Base-by-base conservation (phyloP, 2,113 vertebrate species). In the Ellobius talpinus region DNA sequence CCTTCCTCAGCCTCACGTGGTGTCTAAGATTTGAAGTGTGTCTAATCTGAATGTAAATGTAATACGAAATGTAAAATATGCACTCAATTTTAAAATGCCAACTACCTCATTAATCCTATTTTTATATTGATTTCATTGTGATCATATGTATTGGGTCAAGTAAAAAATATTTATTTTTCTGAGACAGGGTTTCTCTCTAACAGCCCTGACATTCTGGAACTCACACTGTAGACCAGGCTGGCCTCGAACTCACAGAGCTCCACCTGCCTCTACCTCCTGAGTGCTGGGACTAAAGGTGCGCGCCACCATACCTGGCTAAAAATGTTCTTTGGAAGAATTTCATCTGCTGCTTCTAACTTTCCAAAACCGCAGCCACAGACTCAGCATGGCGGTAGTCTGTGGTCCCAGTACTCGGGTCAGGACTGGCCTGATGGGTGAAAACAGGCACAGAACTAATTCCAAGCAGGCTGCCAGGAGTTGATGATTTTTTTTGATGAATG, bases 281-380 rank as follows among this genome's bases (percentile, higher is more conserved):
- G 72, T 24, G 72, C 72, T 74, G 72, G n/a, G n/a, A 74, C 23
- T 74, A 11, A 74, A 74, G 72, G 72, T 4, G 1, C 39, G 9
- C 0, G 1, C 21, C 72, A 74, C 72, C n/a, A 42, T 1, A 11
- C n/a, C 21, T 24, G n/a, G 21, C 9, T 42, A 29, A 76, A 89
- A 63, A 23, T 1, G 45, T 13, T 87, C 63, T 23, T 73, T 88
- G 76, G 66, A 73, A 77, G 11, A 63, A 45, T 55, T 70, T 81
- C 33, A 45, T 87, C 74, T 68, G 16, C 77, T 92, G 65, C 19
- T 78, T 96, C 94, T 85, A 79, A 70, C 63, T 92, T 94, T 85
- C 31, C 50, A 89, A 86, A 91, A 77, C 79, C 9, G 3, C 74
- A 65, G 70, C 63, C 77, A 13, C n/a, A 52, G n/a, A 45, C 31